Evolutionary conservation across 1,140 invertebrate genomes (phyloP), one percentile per base, ranked within the genome.

Genomic region (Panagrolaimus sp.): DNA sequence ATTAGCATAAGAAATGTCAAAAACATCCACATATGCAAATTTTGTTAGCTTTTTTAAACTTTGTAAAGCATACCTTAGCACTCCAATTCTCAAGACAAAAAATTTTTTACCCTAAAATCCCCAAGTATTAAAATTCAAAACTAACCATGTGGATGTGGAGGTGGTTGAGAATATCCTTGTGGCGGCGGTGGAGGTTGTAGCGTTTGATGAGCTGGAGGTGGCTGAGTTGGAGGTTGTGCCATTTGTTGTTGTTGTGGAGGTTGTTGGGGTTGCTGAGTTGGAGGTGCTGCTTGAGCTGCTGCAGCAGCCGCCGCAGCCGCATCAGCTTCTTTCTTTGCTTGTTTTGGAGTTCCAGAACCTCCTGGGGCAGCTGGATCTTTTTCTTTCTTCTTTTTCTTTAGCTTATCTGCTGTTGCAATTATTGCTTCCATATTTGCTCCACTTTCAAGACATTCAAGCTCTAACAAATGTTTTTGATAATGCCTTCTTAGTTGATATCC

Each of bases 351-450:
- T 38, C 2, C 31, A 27, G n/a, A 9, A 8, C 62, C 5, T n/a
- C n/a, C n/a, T n/a, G n/a, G n/a, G n/a, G 51, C 66, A 9, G 23
- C 65, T 2, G 67, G 73, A 51, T 70, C 78, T 63, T 67, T 74
- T 46, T 72, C 78, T 62, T 82, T 81, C 66, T 80, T 75, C 66
- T 81, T 81, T 67, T 82, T 77, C 67, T 81, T 82, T 61, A 71
- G 69, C 62, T 81, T 81, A 31, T 82, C 81, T n/a, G 80, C 80
- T 68, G 78, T 82, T 31, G 74, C 79, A 23, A 83, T 69, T 63
- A 80, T 65, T 46, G 79, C 81, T 45, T 82, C 74, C 11, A 63
- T 48, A 64, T 76, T 81, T 61, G 66, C 65, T 11, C 81, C 78
- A 11, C 81, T 82, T 61, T 82, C 81, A 47, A 46, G 42, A 57